These are phyloP conservation scores for Thymallus thymallus DNA, from an alignment of 2,113 vertebrate genomes.

Conservation along the genomic window DNA sequence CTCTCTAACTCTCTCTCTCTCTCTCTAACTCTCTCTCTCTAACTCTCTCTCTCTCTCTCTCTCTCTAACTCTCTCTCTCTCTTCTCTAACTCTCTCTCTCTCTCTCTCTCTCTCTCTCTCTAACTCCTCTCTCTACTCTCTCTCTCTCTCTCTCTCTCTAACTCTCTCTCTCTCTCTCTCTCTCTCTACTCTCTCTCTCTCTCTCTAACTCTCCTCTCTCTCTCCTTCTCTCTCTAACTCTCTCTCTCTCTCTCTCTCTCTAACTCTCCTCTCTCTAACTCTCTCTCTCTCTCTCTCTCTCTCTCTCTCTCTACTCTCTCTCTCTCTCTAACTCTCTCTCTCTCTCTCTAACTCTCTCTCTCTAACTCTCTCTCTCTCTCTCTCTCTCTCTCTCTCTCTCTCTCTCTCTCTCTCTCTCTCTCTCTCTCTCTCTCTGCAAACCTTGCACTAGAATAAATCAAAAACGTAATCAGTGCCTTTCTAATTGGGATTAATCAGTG, in stretches of 20 bases:
- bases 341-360: no score
- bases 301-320: not conserved
- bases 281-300: conserved; percentile 53
- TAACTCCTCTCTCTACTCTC: no score
- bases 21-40: not conserved
- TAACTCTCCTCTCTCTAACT: conserved; percentile 85
- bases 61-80: no score
- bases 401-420: conserved; percentile 10
- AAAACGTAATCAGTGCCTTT: no score
- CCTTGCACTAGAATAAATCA: no score
- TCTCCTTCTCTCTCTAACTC: no score
- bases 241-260: no score
- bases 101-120: not conserved
- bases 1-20: not conserved
- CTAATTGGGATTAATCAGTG: no score
- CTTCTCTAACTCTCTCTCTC: not conserved
- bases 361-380: no score
- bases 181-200: no score
- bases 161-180: not conserved
- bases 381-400: conserved; percentile 13
- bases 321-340: not conserved
- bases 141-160: not conserved
- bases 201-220: no score
- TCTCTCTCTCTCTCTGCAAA: not conserved
- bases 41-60: no score